Base-by-base conservation (phyloP, 2,797 vertebrate species). In the Acestrorhynchus altus region DNA sequence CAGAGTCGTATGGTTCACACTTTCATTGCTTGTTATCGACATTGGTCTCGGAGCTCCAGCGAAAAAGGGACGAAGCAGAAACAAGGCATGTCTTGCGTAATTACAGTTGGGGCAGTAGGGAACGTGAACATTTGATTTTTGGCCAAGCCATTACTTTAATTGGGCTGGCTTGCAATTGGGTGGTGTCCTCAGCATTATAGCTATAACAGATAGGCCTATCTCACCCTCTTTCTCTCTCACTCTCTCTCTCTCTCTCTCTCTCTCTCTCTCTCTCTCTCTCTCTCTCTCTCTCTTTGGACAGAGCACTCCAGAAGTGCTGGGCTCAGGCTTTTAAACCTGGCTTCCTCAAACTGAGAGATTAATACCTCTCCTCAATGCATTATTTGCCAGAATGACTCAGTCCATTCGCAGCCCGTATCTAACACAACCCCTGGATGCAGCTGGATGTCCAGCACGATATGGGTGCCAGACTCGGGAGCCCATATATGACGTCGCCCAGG, bases 231-330 rank as follows among this genome's bases (percentile, higher is more conserved):
- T n/a, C 2, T 35, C 2, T 6, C 31, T 35, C 31, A 35, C 6
- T 35, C 31, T 35, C 31, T 35, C 31, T 2, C 31, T 35, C 31
- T 35, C 31, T 35, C 31, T 35, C 6, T 35, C 31, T 35, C 10
- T 44, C 28, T 28, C 60, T 72, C 7, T 73, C 39, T 60, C 0
- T 47, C 40, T 71, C 44, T 15, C 20, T 44, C 42, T 47, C 28
- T 18, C 26, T 31, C 28, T 0, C 13, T 4, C 15, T 26, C 68
- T 9, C 47, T 65, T 66, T 59, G 46, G 51, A 57, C 35, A 49
- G 39, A 42, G 18, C 24, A 9, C 35, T 74, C n/a, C 42, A 72
- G 28, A 73, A 78, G 31, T 46, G 60, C 66, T 70, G 75, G 57
- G 22, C 24, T 24, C 68, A 46, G 18, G 15, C 16, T 0, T 68